Evolutionary conservation across 1,140 invertebrate species (phyloP).

Genomic region (Onthophagus taurus): DNA sequence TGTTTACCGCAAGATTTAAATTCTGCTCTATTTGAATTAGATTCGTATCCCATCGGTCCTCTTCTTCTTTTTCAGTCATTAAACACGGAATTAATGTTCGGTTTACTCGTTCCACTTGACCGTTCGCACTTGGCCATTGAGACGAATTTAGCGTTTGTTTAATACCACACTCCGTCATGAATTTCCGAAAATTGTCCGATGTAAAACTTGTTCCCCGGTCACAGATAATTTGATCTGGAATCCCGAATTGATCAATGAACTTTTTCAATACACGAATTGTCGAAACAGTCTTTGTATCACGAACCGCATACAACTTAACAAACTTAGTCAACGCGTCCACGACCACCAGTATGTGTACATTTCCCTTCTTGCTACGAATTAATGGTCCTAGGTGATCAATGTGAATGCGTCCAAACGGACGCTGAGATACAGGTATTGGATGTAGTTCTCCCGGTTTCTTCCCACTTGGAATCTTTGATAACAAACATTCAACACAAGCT

Average conservation of each 20-base stretch:
- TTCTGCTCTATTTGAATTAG: not conserved
- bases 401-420: no score
- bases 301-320: conserved; percentile 17
- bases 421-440: no score
- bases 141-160: conserved; percentile 1
- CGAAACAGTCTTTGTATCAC: conserved; percentile 9
- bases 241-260: conserved; percentile 3
- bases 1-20: not conserved
- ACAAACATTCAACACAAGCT: no score
- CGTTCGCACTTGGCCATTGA: not conserved
- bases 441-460: no score
- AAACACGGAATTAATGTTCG: not conserved
- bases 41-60: not conserved
- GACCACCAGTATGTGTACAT: conserved; percentile 25
- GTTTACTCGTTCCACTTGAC: conserved; percentile 4
- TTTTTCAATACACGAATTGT: not conserved
- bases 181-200: not conserved
- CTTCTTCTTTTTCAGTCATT: not conserved
- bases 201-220: conserved; percentile 1
- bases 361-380: conserved; percentile 21
- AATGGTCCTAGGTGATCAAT: conserved; percentile 26
- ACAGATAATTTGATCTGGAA: conserved; percentile 5
- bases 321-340: conserved; percentile 29
- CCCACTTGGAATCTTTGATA: no score
- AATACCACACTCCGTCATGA: not conserved